Base-by-base conservation (phyloP, 2,888 invertebrate species). In the Mimachlamys varia region DNA sequence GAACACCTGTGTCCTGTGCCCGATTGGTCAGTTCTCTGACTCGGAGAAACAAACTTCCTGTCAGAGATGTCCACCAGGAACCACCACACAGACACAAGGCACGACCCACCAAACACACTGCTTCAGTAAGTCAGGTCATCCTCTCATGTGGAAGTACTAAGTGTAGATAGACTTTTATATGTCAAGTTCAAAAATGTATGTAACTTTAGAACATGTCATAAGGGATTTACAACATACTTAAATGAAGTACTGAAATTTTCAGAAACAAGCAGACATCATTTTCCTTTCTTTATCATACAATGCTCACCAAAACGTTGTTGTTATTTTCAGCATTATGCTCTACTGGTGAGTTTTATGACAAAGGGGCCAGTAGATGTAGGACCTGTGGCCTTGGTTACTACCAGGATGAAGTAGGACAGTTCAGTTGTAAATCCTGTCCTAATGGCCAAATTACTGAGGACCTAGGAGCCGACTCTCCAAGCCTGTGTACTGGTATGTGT, bases 1-100 rank as follows among this genome's bases (percentile, higher is more conserved):
- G 12, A 89, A 88, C n/a, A 90, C 91, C 19, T 95, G 95, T 93
- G 92, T 93, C 88, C 90, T 91, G n/a, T 96, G 96, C 92, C 94
- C 95, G 15, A 87, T 91, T 37, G 96, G 96, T 12, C 93, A 92
- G 17, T 96, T 95, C 91, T 95, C 95, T 91, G 94, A 94, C 62
- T 88, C 91, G 27, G 94, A 94, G 53, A 95, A 94, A 89, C 95
- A 95, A 88, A 91, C 91, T 12, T 33, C 92, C 12, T 96, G 96
- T 93, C 93, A 91, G 33, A 88, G 90, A 12, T 96, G 96, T 94
- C 94, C 94, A 10, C 0, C 44, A n/a, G 94, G 93, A 50, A 90
- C 92, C 33, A 94, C 94, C 55, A 96, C 95, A 90, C 90, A 91
- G 62, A 91, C 87, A 76, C 88, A 89, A 50, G 95, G 95, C 10